Evolutionary conservation across 2,113 vertebrate species (phyloP), one percentile per base, ranked within the genome.

Genomic region (Crotalus horridus): DNA sequence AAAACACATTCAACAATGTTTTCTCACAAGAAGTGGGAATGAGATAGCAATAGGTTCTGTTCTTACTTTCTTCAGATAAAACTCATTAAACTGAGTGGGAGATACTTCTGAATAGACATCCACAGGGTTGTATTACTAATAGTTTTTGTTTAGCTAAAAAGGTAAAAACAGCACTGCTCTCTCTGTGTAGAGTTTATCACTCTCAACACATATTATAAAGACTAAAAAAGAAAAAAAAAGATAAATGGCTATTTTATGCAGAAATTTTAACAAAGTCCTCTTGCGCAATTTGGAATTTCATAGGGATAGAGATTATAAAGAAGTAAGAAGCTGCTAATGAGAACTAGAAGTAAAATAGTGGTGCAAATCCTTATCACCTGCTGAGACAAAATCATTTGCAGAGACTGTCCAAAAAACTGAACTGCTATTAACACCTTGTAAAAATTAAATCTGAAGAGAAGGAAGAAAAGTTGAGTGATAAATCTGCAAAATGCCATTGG

Each of bases 321-420:
- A 97, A 98, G 97, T 97, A 97, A 97, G 97, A 97, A 97, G 90
- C 95, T n/a, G 92, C 96, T 97, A 98, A 98, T 98, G 96, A 98
- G 97, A 98, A 97, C 94, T 97, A 95, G 96, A 96, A 96, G 96
- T 98, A 97, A 98, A 98, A 97, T 98, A 98, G 97, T 94, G 95
- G 97, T 97, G 96, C 96, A 97, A 97, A 98, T 97, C 96, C 94
- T 95, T 94, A 96, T 95, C 97, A 98, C 97, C 96, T 97, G 96
- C 97, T 97, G 97, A 97, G 96, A 55, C 93, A 96, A 97, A 98
- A 95, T 93, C 96, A 94, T 97, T 96, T 97, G 88, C 88, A 48
- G 97, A 98, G 96, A 97, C 94, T 94, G 91, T 96, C 96, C 96
- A 95, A 96, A 96, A 69, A 98, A 93, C 95, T 53, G 86, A 93